phyloP scores from a whole-genome alignment of 2,113 vertebrate genomes.

The Nothocercus julius region DNA sequence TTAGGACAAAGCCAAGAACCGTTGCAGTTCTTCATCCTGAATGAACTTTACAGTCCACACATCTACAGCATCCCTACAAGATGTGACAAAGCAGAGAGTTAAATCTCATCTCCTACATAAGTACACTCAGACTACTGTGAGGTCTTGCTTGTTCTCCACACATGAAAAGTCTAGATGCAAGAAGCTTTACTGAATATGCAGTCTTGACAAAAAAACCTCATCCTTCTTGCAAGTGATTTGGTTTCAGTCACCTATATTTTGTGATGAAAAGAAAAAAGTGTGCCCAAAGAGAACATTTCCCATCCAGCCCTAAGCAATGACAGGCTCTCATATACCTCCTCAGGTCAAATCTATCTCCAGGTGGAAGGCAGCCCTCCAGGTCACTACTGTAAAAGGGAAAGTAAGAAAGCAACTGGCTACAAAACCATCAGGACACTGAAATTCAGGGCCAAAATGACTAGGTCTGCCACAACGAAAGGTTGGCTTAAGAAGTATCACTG shows the following conservation, averaged over 20 bases:
- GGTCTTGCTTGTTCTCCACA: background rate
- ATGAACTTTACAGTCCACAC: background rate
- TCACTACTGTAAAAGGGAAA: background rate
- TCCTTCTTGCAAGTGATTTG: background rate
- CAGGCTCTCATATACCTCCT: rapidly evolving
- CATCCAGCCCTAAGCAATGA: background rate
- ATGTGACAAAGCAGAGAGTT: background rate
- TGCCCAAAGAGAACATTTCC: background rate
- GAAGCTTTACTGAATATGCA: background rate
- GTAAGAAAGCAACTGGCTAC: background rate
- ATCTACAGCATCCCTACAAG: background rate
- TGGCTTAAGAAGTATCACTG: background rate
- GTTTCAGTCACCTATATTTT: background rate
- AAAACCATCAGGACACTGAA: background rate
- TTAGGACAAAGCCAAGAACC: background rate
- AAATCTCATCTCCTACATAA: background rate
- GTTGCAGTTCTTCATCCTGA: background rate
- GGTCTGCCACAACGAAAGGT: background rate
- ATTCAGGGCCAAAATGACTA: background rate
- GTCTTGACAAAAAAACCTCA: background rate
- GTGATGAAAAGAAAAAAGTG: background rate
- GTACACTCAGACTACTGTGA: background rate
- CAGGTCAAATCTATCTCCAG: background rate
- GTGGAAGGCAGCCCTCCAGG: background rate
- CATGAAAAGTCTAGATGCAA: background rate